These are phyloP conservation scores for Malurus alboscapulatus DNA, from an alignment of 2,113 vertebrate genomes.

Conservation along the genomic window DNA sequence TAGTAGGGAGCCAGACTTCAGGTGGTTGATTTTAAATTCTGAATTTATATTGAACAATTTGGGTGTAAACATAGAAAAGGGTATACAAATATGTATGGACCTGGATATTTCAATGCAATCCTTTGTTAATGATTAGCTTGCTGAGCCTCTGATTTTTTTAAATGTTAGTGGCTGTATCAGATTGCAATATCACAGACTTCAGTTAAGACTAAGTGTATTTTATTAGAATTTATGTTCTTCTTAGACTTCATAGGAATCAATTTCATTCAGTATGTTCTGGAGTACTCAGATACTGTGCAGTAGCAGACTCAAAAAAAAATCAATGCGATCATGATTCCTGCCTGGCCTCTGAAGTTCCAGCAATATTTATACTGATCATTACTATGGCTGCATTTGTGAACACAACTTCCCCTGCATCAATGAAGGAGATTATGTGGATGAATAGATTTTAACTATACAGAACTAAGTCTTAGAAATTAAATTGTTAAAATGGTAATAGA, in stretches of 20 bases:
- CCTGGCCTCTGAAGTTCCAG: background rate
- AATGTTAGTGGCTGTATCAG: background rate
- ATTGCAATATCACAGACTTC: background rate
- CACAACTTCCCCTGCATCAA: rapidly evolving
- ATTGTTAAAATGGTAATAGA: background rate
- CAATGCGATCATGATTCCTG: background rate
- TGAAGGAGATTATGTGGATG: background rate
- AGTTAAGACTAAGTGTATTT: background rate
- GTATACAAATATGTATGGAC: background rate
- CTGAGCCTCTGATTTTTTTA: background rate
- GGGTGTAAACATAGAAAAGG: background rate
- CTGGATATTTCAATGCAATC: background rate
- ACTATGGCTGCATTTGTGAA: background rate
- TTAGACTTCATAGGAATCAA: background rate
- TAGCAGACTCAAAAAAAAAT: background rate
- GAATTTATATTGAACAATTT: background rate
- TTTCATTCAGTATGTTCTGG: background rate
- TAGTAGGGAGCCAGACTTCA: background rate
- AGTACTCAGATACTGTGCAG: background rate
- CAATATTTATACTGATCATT: background rate
- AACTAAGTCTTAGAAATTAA: background rate
- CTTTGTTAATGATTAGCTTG: background rate
- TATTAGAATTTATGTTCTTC: background rate
- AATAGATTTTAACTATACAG: background rate
- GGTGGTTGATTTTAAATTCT: background rate